Conservation (phyloP, 2,888 invertebrate genomes). For the Hipparchia semele region DNA sequence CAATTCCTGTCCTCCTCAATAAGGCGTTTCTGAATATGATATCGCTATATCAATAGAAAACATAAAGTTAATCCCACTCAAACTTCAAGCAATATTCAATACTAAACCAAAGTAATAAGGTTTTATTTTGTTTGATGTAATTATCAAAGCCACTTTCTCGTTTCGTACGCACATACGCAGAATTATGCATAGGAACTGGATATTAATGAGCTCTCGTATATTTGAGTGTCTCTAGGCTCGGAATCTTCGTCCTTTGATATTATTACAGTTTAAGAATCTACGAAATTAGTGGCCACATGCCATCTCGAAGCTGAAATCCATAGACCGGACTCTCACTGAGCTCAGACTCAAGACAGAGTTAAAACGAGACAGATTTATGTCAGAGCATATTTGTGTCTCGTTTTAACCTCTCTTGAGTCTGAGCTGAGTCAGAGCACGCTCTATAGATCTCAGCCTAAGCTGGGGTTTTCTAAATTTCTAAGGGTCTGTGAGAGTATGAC, state of each 20-base stretch:
- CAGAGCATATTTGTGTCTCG: too few relatives aligned
- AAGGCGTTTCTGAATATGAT: not conserved
- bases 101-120: not conserved
- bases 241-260: not conserved
- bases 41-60: slow-evolving; percentile 9
- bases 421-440: too few relatives aligned
- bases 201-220: slow-evolving; percentile 2
- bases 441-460: too few relatives aligned
- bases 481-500: too few relatives aligned
- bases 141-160: slow-evolving; percentile 6
- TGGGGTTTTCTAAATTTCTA: too few relatives aligned
- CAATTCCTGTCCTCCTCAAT: not conserved
- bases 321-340: too few relatives aligned
- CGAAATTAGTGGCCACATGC: not conserved
- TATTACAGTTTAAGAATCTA: not conserved
- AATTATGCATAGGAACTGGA: slow-evolving; percentile 14
- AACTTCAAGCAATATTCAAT: slow-evolving; percentile 1
- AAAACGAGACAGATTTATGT: too few relatives aligned
- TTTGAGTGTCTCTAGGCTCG: not conserved
- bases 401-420: too few relatives aligned
- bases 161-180: not conserved
- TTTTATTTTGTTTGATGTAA: slow-evolving; percentile 4
- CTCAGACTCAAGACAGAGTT: too few relatives aligned
- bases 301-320: not conserved
- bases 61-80: not conserved